Percentiles rank a stretch among this genome's conserved stretches.
Evolutionary conservation across 2,888 invertebrate species (phyloP).

Genomic region (Ophraella communa): DNA sequence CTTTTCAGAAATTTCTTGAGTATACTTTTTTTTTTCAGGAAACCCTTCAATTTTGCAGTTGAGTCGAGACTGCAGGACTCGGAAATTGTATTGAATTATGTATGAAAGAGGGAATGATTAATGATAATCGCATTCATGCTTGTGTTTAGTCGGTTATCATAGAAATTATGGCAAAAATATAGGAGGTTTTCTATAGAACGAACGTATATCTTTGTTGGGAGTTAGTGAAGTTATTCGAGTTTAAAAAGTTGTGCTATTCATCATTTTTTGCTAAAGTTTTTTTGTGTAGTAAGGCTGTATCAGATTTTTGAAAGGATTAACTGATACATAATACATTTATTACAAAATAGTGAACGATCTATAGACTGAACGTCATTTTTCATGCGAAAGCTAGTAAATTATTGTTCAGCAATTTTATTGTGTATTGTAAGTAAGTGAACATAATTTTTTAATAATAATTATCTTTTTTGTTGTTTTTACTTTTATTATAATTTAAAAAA

Average conservation of each 20-base stretch:
- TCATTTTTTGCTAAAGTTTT: constrained; percentile 5
- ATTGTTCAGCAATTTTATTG: neutral
- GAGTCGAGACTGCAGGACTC: constrained; percentile 23
- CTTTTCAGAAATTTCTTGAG: constrained; percentile 13
- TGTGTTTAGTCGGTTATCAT: constrained; percentile 32
- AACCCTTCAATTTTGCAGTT: constrained; percentile 34
- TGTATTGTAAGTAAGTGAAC: too few species aligned
- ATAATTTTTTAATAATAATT: too few species aligned
- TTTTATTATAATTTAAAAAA: too few species aligned
- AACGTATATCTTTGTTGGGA: constrained; percentile 21
- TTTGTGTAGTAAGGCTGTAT: neutral
- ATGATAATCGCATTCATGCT: constrained; percentile 34
- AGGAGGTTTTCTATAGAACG: constrained; percentile 21
- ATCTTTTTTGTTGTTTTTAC: too few species aligned
- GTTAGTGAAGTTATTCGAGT: constrained; percentile 20
- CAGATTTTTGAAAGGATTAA: constrained; percentile 1
- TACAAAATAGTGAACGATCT: neutral
- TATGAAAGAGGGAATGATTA: constrained; percentile 37
- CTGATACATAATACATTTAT: neutral
- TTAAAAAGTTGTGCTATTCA: constrained; percentile 20
- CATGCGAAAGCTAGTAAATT: neutral
- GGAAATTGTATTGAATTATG: constrained; percentile 38
- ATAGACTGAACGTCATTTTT: neutral
- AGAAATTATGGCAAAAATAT: constrained; percentile 22
- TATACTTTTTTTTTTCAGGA: constrained; percentile 19